phyloP scores from a whole-genome alignment of 2,888 invertebrate genomes.

The Augiades crinisus region DNA sequence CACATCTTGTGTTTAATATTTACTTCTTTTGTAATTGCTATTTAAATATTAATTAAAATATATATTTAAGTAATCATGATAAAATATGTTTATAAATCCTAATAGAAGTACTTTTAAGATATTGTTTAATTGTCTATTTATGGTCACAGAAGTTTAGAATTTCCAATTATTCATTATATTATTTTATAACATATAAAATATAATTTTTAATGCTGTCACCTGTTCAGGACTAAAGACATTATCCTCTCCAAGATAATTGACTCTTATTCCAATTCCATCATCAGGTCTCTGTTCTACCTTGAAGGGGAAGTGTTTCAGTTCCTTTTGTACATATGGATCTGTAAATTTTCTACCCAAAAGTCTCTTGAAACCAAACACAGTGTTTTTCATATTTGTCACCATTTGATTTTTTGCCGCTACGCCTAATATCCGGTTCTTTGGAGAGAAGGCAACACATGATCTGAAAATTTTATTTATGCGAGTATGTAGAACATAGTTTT shows the following conservation, averaged over 20 bases:
- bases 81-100: too few species aligned
- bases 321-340: constrained; percentile 94
- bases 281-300: constrained; percentile 87
- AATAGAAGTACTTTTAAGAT: too few species aligned
- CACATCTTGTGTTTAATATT: too few species aligned
- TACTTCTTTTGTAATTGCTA: too few species aligned
- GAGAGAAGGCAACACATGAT: constrained; percentile 97
- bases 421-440: constrained; percentile 95
- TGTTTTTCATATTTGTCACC: constrained; percentile 98
- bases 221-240: constrained; percentile 95
- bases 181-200: too few species aligned
- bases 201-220: constrained; percentile 51
- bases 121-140: too few species aligned
- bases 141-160: too few species aligned
- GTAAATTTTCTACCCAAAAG: constrained; percentile 94
- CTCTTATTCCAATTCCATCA: constrained; percentile 93
- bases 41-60: too few species aligned
- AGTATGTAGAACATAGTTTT: neutral
- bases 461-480: constrained; percentile 76
- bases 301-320: constrained; percentile 90
- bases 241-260: constrained; percentile 93
- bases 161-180: too few species aligned
- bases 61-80: too few species aligned
- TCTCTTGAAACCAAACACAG: constrained; percentile 96
- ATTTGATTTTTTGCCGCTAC: constrained; percentile 98